phyloP scores from a whole-genome alignment of 2,888 invertebrate species.

The Plagodis dolabraria region DNA sequence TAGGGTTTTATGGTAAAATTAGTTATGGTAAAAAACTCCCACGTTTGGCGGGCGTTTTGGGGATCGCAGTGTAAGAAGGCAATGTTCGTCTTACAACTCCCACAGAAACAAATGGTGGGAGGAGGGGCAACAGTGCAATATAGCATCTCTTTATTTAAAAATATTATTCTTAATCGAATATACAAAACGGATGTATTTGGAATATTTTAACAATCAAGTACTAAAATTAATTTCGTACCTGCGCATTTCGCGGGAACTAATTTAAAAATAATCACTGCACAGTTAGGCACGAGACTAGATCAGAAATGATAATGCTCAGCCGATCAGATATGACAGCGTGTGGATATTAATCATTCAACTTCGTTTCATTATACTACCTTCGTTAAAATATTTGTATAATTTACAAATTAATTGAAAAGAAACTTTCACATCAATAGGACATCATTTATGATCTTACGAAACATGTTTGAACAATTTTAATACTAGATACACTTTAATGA shows the following conservation, averaged over 20 bases:
- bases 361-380: conserved; percentile 44
- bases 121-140: too few species aligned
- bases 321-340: conserved; percentile 44
- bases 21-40: too few species aligned
- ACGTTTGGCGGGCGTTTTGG: too few species aligned
- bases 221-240: not conserved
- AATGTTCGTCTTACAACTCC: too few species aligned
- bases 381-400: conserved; percentile 52
- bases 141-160: too few species aligned
- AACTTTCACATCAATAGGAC: conserved; percentile 24
- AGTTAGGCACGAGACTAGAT: conserved; percentile 53
- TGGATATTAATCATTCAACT: conserved; percentile 47
- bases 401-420: conserved; percentile 18
- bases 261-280: conserved; percentile 17
- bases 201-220: too few species aligned
- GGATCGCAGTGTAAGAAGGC: too few species aligned
- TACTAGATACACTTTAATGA: conserved; percentile 5
- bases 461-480: conserved; percentile 13
- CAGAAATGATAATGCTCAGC: conserved; percentile 45
- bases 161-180: too few species aligned
- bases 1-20: too few species aligned
- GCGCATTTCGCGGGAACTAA: not conserved
- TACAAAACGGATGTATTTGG: too few species aligned
- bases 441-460: not conserved
- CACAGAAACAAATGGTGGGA: too few species aligned